Evolutionary conservation across 2,113 vertebrate genomes (phyloP).

Genomic region (Casuarius casuarius): DNA sequence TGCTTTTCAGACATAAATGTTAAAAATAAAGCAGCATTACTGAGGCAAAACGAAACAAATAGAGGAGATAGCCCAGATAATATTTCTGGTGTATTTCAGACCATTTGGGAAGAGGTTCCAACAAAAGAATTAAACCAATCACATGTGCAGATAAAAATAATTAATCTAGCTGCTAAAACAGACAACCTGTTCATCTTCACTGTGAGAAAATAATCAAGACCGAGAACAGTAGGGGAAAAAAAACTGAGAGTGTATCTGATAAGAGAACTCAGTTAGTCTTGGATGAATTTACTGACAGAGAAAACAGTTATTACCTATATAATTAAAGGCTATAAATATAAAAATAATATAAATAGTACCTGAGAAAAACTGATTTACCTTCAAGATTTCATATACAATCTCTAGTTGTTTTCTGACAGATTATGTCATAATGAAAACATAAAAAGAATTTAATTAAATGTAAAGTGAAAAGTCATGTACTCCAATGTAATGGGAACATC

Average conservation of each 20-base stretch:
- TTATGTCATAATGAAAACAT: constrained; percentile 22
- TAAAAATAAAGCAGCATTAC: neutral
- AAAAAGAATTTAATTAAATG: constrained; percentile 46
- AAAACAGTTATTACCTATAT: constrained; percentile 20
- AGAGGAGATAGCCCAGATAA: neutral
- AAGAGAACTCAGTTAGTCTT: neutral
- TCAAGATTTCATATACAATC: neutral
- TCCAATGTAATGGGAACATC: constrained; percentile 4
- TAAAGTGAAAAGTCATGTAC: neutral
- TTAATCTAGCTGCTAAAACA: constrained; percentile 4
- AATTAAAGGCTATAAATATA: constrained; percentile 35
- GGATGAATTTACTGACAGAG: neutral
- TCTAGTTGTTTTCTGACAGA: constrained; percentile 18
- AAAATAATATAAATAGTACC: neutral
- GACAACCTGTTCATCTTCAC: neutral
- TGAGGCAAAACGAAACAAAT: neutral
- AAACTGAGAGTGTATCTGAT: neutral
- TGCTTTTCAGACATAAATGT: neutral
- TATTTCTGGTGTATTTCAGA: neutral
- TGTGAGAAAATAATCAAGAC: neutral
- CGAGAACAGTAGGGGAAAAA: neutral
- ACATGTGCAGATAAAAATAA: neutral
- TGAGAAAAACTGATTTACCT: neutral
- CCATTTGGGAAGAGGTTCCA: neutral
- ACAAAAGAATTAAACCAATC: constrained; percentile 15